Conservation (phyloP, 2,888 invertebrate genomes). For the Nowickia ferox region DNA sequence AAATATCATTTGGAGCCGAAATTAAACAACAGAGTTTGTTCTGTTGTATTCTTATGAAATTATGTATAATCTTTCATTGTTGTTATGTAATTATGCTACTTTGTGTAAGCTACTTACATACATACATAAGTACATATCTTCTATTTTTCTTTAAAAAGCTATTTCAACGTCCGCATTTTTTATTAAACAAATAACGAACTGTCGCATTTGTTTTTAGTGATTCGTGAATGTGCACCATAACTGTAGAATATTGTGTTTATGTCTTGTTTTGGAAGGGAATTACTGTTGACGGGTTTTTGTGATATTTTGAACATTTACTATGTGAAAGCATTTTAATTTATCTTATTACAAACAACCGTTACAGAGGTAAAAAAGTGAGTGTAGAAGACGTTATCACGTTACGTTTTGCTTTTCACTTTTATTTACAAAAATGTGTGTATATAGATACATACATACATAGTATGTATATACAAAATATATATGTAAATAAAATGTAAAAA, state of each 20-base stretch:
- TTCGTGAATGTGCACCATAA: not conserved
- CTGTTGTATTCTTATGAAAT: slow-evolving; percentile 25
- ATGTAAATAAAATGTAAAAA: too few relatives aligned
- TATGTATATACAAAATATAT: too few relatives aligned
- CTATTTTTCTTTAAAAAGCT: not conserved
- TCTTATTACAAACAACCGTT: not conserved
- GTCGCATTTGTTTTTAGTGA: not conserved
- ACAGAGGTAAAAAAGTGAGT: too few relatives aligned
- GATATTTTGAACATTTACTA: not conserved
- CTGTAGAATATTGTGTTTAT: not conserved
- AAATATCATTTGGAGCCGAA: slow-evolving; percentile 12
- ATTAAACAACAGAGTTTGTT: slow-evolving; percentile 20
- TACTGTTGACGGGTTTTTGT: not conserved
- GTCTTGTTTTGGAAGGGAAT: not conserved
- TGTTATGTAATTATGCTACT: slow-evolving; percentile 40
- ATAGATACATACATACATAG: too few relatives aligned
- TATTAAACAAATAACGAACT: slow-evolving; percentile 3
- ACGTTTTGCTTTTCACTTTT: too few relatives aligned
- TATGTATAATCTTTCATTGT: slow-evolving; percentile 26
- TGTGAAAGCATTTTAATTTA: not conserved
- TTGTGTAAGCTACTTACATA: slow-evolving; percentile 7
- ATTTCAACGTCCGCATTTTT: slow-evolving; percentile 4
- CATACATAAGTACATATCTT: not conserved
- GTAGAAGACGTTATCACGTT: too few relatives aligned
- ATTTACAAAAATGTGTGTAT: too few relatives aligned